These are phyloP conservation scores for Odontothrips loti DNA, from an alignment of 2,888 invertebrate species.

Conservation along the genomic window DNA sequence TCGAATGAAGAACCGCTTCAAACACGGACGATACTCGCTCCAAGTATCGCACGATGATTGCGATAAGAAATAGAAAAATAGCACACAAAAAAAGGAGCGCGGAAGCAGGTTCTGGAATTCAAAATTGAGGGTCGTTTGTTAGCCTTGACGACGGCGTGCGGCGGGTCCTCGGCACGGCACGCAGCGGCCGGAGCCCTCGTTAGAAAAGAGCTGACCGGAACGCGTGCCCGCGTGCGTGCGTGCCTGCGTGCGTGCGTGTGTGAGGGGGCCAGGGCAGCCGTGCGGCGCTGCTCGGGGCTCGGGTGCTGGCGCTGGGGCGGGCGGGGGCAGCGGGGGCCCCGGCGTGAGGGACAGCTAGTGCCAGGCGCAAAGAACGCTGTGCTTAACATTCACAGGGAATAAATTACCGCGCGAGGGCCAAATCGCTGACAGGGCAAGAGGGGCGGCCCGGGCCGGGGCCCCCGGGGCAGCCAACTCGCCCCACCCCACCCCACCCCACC, in stretches of 20 bases:
- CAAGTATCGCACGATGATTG: no score
- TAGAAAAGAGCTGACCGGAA: slow-evolving; percentile 11
- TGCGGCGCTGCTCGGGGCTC: no score
- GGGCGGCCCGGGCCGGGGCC: background rate
- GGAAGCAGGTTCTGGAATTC: no score
- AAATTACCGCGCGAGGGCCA: background rate
- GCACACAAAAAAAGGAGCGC: no score
- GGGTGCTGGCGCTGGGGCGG: no score
- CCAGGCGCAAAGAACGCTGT: slow-evolving; percentile 24
- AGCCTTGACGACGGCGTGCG: background rate
- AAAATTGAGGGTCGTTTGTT: background rate
- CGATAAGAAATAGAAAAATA: no score
- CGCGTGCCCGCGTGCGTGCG: no score
- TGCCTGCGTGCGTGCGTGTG: no score
- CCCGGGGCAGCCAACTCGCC: background rate
- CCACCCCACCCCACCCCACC: background rate
- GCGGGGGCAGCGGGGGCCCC: background rate
- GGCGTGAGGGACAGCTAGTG: background rate
- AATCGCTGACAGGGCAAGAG: background rate
- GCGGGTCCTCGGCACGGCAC: background rate
- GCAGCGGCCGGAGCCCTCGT: background rate
- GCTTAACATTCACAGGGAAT: slow-evolving; percentile 14
- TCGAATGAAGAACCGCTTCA: no score
- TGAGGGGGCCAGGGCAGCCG: no score
- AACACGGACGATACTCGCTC: no score